Evolutionary conservation across 2,888 invertebrate genomes (phyloP).

Genomic region (Amphipoea oculea): DNA sequence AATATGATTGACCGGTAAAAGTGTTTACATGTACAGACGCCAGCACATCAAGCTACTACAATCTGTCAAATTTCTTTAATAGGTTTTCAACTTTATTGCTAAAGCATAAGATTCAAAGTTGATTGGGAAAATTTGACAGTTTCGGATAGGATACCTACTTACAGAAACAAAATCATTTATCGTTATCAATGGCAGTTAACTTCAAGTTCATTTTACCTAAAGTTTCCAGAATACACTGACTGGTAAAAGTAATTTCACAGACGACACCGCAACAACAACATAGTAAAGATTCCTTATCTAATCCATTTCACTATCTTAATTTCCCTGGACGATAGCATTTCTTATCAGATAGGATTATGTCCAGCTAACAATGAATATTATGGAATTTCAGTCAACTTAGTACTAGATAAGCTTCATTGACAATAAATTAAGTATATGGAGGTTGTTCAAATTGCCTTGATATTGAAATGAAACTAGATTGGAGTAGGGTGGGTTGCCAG

Average conservation of each 20-base stretch:
- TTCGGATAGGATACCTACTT: no score
- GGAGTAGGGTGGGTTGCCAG: background rate
- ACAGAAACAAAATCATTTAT: no score
- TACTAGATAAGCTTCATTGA: slow-evolving; percentile 48
- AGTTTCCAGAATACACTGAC: background rate
- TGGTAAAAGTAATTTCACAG: background rate
- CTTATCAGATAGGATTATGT: slow-evolving; percentile 48
- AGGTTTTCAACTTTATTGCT: no score
- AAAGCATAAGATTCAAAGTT: no score
- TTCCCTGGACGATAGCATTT: slow-evolving; percentile 48
- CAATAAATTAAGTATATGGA: slow-evolving; percentile 17
- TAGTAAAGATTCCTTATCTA: slow-evolving; percentile 43
- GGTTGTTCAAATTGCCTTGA: slow-evolving; percentile 30
- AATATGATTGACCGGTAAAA: no score
- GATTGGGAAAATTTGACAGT: no score
- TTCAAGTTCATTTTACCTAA: background rate
- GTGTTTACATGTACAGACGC: no score
- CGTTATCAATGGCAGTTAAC: background rate
- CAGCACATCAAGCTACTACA: no score
- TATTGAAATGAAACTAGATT: slow-evolving; percentile 42
- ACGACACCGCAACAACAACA: background rate
- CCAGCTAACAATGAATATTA: slow-evolving; percentile 23
- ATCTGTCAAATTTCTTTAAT: no score
- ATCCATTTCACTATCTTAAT: slow-evolving; percentile 54
- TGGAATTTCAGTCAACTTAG: slow-evolving; percentile 23